Base-by-base conservation (phyloP, 2,113 vertebrate species). In the Plecotus auritus region DNA sequence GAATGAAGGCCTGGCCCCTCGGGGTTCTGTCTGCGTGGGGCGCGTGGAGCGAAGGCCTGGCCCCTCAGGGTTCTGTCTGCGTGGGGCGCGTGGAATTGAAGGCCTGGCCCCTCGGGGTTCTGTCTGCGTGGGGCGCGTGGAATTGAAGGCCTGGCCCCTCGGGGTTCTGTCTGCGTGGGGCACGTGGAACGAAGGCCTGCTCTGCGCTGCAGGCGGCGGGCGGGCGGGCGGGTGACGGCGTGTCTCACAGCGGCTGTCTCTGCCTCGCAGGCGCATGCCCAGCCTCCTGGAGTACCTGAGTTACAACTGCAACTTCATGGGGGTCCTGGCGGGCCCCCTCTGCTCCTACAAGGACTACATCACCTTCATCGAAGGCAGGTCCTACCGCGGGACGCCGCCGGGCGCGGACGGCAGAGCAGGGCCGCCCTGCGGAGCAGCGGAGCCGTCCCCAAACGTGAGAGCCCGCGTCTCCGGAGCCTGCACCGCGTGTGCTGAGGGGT, bases 261-360 rank as follows among this genome's bases (percentile, higher is more conserved):
- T 97, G 59, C 88, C 90, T 97, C 98, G 7, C 98, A 99, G 99
- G 98, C 99, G 98, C 97, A 99, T 99, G 99, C 99, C 99, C 90
- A 99, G 99, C 98, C 98, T 99, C 77, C 98, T 99, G 98, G 99
- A 99, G 98, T 99, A 99, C 98, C 97, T 99, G 96, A 99, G 99
- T 98, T 99, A 99, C 98, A 99, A 99, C 98, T 99, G 99, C 98
- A 99, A 99, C 99, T 99, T 99, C 98, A 99, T 99, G 99, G 99
- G 99, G 89, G 99, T 99, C 98, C 98, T 99, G 98, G 99, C 99
- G 1, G 99, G 99, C 73, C 99, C 99, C 3, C 99, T 99, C 54
- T 99, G 99, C 98, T 99, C 99, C 92, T 99, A 99, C 98, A 99
- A 99, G 91, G 99, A 99, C 98, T 99, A 99, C 98, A 99, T 99